Conservation (phyloP, 2,888 invertebrate genomes). For the Tetropium fuscum region DNA sequence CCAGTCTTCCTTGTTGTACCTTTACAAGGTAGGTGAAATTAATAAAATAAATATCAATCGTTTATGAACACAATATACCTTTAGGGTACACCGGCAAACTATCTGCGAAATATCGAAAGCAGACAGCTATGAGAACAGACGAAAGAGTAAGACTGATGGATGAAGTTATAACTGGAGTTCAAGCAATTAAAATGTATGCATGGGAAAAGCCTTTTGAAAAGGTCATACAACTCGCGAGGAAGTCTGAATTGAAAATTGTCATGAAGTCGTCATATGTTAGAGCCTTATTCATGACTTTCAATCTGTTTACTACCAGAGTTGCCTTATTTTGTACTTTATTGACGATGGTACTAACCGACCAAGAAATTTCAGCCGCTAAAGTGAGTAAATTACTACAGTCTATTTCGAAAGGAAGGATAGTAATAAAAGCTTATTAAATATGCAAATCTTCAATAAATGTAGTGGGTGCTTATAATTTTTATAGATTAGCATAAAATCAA, state of each 20-base stretch:
- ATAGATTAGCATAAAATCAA: too few relatives aligned
- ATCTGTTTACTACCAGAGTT: conserved; percentile 84
- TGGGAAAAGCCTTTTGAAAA: conserved; percentile 81
- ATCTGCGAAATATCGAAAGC: conserved; percentile 75
- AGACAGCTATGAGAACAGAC: conserved; percentile 89
- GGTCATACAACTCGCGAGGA: conserved; percentile 71
- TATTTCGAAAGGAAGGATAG: background rate
- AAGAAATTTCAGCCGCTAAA: conserved; percentile 78
- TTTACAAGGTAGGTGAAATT: conserved; percentile 75
- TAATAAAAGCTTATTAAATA: too few relatives aligned
- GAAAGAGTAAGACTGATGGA: conserved; percentile 93
- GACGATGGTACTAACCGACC: conserved; percentile 75
- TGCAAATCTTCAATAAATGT: too few relatives aligned
- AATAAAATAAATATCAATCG: background rate
- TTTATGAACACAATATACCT: conserved; percentile 28
- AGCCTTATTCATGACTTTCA: conserved; percentile 79
- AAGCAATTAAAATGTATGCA: conserved; percentile 84
- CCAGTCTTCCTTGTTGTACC: conserved; percentile 85
- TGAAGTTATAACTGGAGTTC: conserved; percentile 93
- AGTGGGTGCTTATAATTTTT: too few relatives aligned
- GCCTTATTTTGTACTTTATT: conserved; percentile 82
- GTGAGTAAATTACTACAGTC: conserved; percentile 61
- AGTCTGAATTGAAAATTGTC: conserved; percentile 70
- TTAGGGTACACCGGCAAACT: conserved; percentile 75
- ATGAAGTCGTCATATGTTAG: conserved; percentile 74